Conservation (phyloP, 1,140 invertebrate genomes). For the Dryas iulia region DNA sequence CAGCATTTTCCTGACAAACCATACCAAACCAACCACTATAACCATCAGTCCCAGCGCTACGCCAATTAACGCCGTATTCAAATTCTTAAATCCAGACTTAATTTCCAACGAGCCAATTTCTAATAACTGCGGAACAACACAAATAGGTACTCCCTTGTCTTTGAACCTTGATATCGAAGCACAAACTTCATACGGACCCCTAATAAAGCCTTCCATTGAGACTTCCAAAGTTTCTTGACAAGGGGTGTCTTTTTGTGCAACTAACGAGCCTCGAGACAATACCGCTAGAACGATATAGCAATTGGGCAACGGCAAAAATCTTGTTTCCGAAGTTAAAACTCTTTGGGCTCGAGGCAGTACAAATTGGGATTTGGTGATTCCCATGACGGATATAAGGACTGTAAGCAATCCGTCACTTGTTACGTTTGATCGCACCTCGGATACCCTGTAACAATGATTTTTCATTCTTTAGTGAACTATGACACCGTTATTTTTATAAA, state of each 20-base stretch:
- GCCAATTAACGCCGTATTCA: constrained; percentile 79
- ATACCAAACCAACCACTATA: constrained; percentile 78
- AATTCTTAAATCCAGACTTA: constrained; percentile 69
- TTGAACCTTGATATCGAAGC: constrained; percentile 73
- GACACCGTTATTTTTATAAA: too few relatives aligned
- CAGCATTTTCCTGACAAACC: constrained; percentile 80
- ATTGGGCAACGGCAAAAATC: constrained; percentile 57
- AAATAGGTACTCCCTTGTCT: constrained; percentile 69
- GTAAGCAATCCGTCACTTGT: constrained; percentile 70
- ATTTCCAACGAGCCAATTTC: constrained; percentile 64
- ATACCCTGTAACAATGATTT: constrained; percentile 62
- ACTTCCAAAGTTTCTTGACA: constrained; percentile 67
- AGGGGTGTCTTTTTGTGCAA: constrained; percentile 75
- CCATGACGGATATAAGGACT: constrained; percentile 71
- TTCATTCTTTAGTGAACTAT: too few relatives aligned
- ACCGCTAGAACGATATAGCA: constrained; percentile 75
- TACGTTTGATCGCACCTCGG: constrained; percentile 75
- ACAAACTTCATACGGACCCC: constrained; percentile 76
- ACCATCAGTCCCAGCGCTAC: constrained; percentile 79
- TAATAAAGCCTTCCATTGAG: constrained; percentile 75
- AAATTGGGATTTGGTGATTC: constrained; percentile 58
- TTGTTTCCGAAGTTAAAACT: constrained; percentile 51
- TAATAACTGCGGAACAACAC: constrained; percentile 78
- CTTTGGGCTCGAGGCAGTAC: constrained; percentile 55
- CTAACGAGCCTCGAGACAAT: constrained; percentile 66